These are phyloP conservation scores for Ceuthmochares aereus DNA, from an alignment of 2,113 vertebrate genomes.

Conservation along the genomic window DNA sequence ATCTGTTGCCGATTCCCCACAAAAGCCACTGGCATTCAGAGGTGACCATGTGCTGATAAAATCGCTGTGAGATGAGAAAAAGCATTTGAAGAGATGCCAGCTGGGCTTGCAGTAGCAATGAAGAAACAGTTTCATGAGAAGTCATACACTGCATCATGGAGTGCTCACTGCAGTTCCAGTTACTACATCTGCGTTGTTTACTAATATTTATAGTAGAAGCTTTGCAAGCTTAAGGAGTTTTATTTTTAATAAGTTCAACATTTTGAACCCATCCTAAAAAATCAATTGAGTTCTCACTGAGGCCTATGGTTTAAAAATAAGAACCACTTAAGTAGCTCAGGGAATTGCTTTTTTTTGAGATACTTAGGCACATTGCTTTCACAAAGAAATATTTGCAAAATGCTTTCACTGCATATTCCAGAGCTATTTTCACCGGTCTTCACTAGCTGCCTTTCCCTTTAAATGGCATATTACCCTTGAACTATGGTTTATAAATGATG, in stretches of 20 bases:
- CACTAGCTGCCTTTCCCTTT: not conserved
- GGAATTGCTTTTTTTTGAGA: not conserved
- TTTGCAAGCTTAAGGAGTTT: conserved; percentile 14
- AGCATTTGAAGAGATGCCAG: not conserved
- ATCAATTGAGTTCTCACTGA: not conserved
- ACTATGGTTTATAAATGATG: not conserved
- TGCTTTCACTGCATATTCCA: not conserved
- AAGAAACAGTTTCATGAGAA: not conserved
- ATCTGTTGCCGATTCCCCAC: not conserved
- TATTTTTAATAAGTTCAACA: conserved; percentile 3
- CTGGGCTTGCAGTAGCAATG: not conserved
- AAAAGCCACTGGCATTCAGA: not conserved
- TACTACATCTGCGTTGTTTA: conserved; percentile 16
- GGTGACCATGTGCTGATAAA: not conserved
- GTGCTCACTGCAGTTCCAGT: not conserved
- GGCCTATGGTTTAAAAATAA: not conserved
- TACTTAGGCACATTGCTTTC: not conserved
- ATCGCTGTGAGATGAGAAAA: not conserved
- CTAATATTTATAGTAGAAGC: conserved; percentile 37
- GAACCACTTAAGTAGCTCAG: not conserved
- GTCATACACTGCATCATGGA: not conserved
- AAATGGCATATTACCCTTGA: not conserved
- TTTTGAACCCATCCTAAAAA: conserved; percentile 5
- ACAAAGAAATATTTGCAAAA: not conserved
- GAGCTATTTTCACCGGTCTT: not conserved